Evolutionary conservation across 2,888 invertebrate genomes (phyloP).

Genomic region (Zygothrica quintamaculata): DNA sequence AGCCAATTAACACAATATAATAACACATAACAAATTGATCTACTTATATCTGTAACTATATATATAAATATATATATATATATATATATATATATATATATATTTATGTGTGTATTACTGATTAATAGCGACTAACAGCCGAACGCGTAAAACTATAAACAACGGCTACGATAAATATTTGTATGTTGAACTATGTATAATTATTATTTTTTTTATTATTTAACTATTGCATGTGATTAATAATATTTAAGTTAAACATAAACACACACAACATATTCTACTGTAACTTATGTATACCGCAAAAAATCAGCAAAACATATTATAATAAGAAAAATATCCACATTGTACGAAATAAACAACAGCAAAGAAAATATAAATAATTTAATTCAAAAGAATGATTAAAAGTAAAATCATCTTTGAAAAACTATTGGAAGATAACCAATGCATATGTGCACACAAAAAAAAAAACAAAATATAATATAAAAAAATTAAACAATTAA

Average conservation of each 20-base stretch:
- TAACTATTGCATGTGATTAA: slow-evolving; percentile 84
- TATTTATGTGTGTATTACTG: slow-evolving; percentile 22
- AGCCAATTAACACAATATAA: slow-evolving; percentile 72
- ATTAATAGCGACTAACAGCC: not conserved
- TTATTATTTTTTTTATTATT: slow-evolving; percentile 77
- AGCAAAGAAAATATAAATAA: slow-evolving; percentile 16
- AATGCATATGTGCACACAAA: slow-evolving; percentile 67
- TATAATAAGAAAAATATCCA: no score
- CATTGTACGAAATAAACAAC: slow-evolving; percentile 35
- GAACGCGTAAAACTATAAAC: slow-evolving; percentile 2
- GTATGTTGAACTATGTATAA: slow-evolving; percentile 74
- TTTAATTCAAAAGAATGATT: not conserved
- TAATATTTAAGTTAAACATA: slow-evolving; percentile 81
- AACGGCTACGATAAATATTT: slow-evolving; percentile 32
- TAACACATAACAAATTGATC: slow-evolving; percentile 60
- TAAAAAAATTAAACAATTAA: no score
- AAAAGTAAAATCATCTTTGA: slow-evolving; percentile 47
- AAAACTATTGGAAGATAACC: slow-evolving; percentile 61
- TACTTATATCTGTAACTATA: slow-evolving; percentile 42
- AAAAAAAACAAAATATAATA: no score
- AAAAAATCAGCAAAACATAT: slow-evolving; percentile 38
- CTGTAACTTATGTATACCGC: slow-evolving; percentile 77
- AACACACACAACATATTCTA: slow-evolving; percentile 74
- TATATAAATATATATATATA: slow-evolving; percentile 28
- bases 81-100: slow-evolving; percentile 27